Base-by-base conservation (phyloP, 2,888 invertebrate species). In the Drosophila mayaguana region DNA sequence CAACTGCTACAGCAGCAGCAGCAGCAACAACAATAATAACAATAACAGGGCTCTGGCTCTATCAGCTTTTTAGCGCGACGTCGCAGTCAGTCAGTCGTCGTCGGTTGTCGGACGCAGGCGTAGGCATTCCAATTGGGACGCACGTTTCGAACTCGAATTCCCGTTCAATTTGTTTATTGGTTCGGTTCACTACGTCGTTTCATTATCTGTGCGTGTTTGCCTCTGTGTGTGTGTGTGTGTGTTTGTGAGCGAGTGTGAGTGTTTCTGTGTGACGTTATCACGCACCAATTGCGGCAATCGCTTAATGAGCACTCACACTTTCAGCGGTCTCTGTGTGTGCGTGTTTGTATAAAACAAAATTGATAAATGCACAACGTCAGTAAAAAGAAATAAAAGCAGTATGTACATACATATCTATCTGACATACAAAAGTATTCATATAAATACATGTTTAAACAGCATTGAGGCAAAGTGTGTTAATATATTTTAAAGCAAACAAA, bases 91-190 rank as follows among this genome's bases (percentile, higher is more conserved):
- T 78, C 78, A 79, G 80, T 78, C 80, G 69, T 83, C 81, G 83
- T 82, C 78, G 81, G 82, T 81, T 88, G 83, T 82, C 78, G 82
- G 80, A 80, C 82, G 81, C 80, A 80, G 80, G 82, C 80, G 81
- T 79, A 80, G 78, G 74, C 72, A 81, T 78, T 82, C 75, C 72
- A 78, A 79, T 79, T 81, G 79, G 76, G 51, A 81, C 77, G 80
- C 81, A 72, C 78, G 87, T 69, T 86, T 85, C 75, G 65, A 72
- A 65, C 64, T 78, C 79, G 67, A 75, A 64, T 75, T 78, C 66
- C 25, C 63, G 75, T 72, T 78, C 66, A 75, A 68, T 64, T 78
- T 78, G 72, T 78, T 79, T 80, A 70, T 77, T 70, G 60, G 59
- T 76, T 66, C 69, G 67, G 34, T 69, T 59, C 67, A 63, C 63